A percentile compares a stretch with the other conserved stretches of the same genome.
These are phyloP conservation scores for Pachliopta kotzebuea DNA, from an alignment of 2,888 invertebrate genomes.

Conservation along the genomic window DNA sequence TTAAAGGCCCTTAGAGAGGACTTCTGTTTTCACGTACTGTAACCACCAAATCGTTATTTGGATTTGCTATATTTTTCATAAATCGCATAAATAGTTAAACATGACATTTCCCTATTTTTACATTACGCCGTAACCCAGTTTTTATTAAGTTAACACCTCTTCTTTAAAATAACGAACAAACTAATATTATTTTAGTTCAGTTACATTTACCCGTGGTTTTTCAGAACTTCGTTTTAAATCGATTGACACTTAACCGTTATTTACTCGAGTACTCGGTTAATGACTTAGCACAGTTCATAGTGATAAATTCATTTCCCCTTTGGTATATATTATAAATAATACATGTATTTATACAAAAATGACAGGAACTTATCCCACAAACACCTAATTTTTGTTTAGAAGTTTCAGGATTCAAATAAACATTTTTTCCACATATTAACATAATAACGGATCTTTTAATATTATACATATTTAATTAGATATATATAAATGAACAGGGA, in stretches of 20 bases:
- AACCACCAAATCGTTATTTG: too few relatives aligned
- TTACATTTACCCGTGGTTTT: conserved; percentile 13
- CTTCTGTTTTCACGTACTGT: too few relatives aligned
- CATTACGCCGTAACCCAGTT: conserved; percentile 18
- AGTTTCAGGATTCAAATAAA: not conserved
- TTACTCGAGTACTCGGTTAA: not conserved
- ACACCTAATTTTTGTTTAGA: not conserved
- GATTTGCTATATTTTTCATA: too few relatives aligned
- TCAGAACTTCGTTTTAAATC: conserved; percentile 15
- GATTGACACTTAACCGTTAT: conserved; percentile 20
- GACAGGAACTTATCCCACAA: not conserved
- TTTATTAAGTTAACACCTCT: conserved; percentile 3
- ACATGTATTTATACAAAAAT: not conserved
- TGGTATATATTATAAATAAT: too few relatives aligned
- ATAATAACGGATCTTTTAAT: too few relatives aligned
- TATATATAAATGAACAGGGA: too few relatives aligned
- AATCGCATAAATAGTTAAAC: too few relatives aligned
- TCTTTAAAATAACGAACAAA: not conserved
- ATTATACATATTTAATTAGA: too few relatives aligned
- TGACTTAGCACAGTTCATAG: not conserved
- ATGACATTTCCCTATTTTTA: too few relatives aligned
- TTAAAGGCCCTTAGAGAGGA: not conserved
- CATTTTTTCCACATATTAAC: too few relatives aligned
- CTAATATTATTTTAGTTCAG: conserved; percentile 12
- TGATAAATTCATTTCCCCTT: not conserved